phyloP scores from a whole-genome alignment of 1,140 invertebrate species.

The Colletes latitarsis region DNA sequence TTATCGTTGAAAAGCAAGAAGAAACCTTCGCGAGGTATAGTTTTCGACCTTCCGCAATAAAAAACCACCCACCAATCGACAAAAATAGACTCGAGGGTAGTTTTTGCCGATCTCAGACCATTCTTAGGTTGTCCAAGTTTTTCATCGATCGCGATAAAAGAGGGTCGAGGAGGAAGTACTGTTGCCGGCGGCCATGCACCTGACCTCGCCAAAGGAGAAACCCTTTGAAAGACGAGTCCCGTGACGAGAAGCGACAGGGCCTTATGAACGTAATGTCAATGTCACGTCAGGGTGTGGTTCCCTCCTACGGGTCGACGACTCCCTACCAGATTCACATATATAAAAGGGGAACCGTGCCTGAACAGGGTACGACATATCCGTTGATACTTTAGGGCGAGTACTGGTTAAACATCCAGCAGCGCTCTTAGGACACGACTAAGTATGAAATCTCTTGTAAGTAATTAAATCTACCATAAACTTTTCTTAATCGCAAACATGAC shows the following conservation, averaged over 20 bases:
- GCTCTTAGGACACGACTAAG: slow-evolving; percentile 50
- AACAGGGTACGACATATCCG: slow-evolving; percentile 69
- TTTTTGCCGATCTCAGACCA: slow-evolving; percentile 6
- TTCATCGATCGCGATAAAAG: slow-evolving; percentile 12
- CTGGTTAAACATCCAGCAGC: slow-evolving; percentile 71
- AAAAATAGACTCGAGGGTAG: too few relatives aligned
- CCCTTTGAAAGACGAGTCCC: slow-evolving; percentile 26
- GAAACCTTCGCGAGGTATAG: too few relatives aligned
- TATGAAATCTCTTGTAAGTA: slow-evolving; percentile 75
- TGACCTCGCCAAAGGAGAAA: slow-evolving; percentile 49
- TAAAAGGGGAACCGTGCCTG: slow-evolving; percentile 72
- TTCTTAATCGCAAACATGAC: too few relatives aligned
- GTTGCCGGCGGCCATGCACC: slow-evolving; percentile 6
- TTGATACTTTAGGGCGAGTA: slow-evolving; percentile 71
- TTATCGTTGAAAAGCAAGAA: too few relatives aligned
- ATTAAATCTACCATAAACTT: not conserved
- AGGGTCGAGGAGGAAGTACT: slow-evolving; percentile 1
- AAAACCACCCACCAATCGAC: too few relatives aligned
- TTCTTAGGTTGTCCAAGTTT: not conserved
- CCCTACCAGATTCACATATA: slow-evolving; percentile 75
- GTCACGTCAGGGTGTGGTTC: slow-evolving; percentile 70
- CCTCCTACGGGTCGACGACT: slow-evolving; percentile 71
- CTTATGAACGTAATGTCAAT: slow-evolving; percentile 73
- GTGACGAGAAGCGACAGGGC: slow-evolving; percentile 38
- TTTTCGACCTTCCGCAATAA: not conserved